Evolutionary conservation across 2,113 vertebrate genomes (phyloP).

Genomic region (Corydoras sp.): DNA sequence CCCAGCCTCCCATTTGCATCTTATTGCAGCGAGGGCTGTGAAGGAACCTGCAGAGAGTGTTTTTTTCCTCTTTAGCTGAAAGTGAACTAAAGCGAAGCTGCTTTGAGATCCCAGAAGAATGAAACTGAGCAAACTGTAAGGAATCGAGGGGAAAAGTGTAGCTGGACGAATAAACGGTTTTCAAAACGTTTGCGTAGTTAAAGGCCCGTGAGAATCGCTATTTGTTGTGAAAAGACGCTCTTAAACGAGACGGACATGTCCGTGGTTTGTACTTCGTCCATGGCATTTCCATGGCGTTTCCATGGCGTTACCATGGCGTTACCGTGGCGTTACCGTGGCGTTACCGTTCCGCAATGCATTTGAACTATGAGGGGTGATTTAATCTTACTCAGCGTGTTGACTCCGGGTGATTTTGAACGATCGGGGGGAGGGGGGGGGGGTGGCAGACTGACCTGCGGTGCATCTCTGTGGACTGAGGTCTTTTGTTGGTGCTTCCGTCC

Average conservation of each 20-base stretch:
- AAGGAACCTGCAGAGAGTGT: constrained; percentile 28
- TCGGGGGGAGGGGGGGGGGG: neutral
- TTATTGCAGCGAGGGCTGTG: neutral
- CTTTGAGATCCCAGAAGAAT: constrained; percentile 4
- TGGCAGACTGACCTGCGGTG: constrained; percentile 78
- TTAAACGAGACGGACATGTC: neutral
- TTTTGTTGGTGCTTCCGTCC: constrained; percentile 85
- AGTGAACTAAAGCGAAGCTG: constrained; percentile 18
- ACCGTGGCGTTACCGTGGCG: too few species aligned
- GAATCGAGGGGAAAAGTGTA: constrained; percentile 11
- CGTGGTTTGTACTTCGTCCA: too few species aligned
- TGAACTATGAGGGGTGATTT: too few species aligned
- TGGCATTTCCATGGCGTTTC: too few species aligned
- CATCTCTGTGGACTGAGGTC: constrained; percentile 80
- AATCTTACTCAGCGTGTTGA: too few species aligned
- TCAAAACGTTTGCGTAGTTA: neutral
- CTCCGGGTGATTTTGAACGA: neutral
- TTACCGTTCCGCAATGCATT: too few species aligned
- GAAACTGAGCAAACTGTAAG: constrained; percentile 13
- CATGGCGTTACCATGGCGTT: too few species aligned
- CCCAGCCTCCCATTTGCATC: constrained; percentile 28
- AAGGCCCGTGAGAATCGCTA: constrained; percentile 12
- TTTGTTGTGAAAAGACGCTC: neutral
- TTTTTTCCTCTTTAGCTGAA: constrained; percentile 9
- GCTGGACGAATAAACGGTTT: constrained; percentile 13